A percentile compares a stretch with the other conserved stretches of the same genome.
These are phyloP conservation scores for Cryptus viduatorius DNA, from an alignment of 2,888 invertebrate species.

Conservation along the genomic window DNA sequence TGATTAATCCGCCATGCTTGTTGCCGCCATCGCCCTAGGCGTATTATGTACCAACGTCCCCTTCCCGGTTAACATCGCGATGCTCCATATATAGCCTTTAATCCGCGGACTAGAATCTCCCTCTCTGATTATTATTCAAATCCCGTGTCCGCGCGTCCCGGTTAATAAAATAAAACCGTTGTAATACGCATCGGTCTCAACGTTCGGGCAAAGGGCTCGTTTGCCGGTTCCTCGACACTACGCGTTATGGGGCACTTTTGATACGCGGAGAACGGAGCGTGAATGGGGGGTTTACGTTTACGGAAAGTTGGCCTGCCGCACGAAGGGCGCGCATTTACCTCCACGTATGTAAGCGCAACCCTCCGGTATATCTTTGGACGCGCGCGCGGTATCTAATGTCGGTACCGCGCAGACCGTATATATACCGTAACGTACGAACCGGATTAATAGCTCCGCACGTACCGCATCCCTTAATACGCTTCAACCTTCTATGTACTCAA, in stretches of 20 bases:
- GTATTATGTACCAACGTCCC: constrained; percentile 1
- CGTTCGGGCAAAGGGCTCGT: constrained; percentile 8
- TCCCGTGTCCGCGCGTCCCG: no score
- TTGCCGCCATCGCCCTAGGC: constrained; percentile 56
- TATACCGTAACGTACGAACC: constrained; percentile 35
- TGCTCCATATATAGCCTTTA: constrained; percentile 73
- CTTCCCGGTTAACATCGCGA: neutral
- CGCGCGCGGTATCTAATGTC: neutral
- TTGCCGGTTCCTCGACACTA: constrained; percentile 42
- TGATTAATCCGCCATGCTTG: constrained; percentile 17
- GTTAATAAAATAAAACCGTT: constrained; percentile 83
- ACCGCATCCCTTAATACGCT: constrained; percentile 66
- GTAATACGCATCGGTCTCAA: constrained; percentile 75
- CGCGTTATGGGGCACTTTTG: constrained; percentile 68
- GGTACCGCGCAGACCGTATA: constrained; percentile 27
- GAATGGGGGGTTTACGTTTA: constrained; percentile 70
- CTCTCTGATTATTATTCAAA: constrained; percentile 80
- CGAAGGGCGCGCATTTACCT: constrained; percentile 34
- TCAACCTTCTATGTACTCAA: constrained; percentile 58
- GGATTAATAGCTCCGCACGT: constrained; percentile 62
- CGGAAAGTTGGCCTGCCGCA: constrained; percentile 31
- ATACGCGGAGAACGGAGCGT: constrained; percentile 77
- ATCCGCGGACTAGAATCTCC: constrained; percentile 84
- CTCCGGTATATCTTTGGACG: constrained; percentile 32
- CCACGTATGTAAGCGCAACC: constrained; percentile 17